Evolutionary conservation across 2,888 invertebrate genomes (phyloP), one percentile per base, ranked within the genome.

Genomic region (Drosophila leonis): DNA sequence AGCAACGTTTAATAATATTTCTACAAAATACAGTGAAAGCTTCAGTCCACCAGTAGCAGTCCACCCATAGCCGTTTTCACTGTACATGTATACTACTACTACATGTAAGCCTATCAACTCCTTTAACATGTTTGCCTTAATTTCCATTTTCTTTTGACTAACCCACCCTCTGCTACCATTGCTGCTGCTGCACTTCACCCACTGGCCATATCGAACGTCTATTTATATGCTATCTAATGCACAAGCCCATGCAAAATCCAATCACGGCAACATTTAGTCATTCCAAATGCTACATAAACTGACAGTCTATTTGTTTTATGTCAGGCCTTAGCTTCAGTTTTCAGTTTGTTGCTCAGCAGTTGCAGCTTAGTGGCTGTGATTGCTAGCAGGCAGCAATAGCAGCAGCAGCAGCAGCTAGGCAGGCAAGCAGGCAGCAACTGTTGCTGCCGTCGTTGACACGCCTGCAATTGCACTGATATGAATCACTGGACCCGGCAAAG

Each of bases 381-480:
- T 74, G 74, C 66, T 27, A 61, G 39, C 59, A 57, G 37, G 24
- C 64, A 51, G 42, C 62, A 37, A 51, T 79, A 49, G 61, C 77
- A 72, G 18, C 35, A 13, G 24, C 64, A 51, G 44, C 63, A 39
- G 51, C 80, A 49, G 63, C n/a, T n/a, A n/a, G n/a, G n/a, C 76
- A 71, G 9, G 24, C 46, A 15, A 13, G 71, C 77, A 76, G 20
- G 60, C 79, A 69, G 80, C 66, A 57, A 27, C 61, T 15, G 51
- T 37, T 44, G 60, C 60, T 64, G 65, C 63, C 80, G 78, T 60
- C 67, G 88, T 68, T 82, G 91, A 86, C 91, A 91, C 91, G 91
- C 91, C 91, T 90, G 90, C 89, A 88, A 87, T 82, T 81, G 88
- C 85, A 69, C 73, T 75, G 91, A 91, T 91, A 91, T 91, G 91